Percentiles rank a stretch among this genome's conserved stretches.
phyloP scores from a whole-genome alignment of 1,140 invertebrate genomes.

The Mercenaria mercenaria region DNA sequence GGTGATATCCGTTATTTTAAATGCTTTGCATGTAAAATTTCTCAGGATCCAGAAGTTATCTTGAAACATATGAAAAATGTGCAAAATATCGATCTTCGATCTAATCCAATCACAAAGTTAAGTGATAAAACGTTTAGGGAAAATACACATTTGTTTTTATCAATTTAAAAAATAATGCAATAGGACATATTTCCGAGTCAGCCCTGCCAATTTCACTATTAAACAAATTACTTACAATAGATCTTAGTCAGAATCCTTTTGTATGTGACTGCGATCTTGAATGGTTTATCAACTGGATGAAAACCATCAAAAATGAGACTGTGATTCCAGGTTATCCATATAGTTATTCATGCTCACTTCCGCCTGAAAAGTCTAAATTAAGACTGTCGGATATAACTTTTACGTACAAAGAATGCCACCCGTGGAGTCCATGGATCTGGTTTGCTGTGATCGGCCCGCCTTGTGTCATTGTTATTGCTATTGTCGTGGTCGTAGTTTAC shows the following conservation, averaged over 20 bases:
- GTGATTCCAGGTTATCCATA: neutral
- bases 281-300: neutral
- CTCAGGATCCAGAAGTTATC: neutral
- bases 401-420: constrained; percentile 9
- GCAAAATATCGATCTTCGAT: neutral
- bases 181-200: neutral
- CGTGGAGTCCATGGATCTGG: neutral
- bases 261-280: neutral
- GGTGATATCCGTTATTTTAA: too few species aligned
- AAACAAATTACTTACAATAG: neutral
- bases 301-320: neutral
- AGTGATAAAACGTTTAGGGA: neutral
- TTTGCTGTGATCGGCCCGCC: neutral
- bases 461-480: neutral
- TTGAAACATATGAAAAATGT: neutral
- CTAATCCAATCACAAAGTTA: neutral
- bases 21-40: neutral
- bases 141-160: neutral
- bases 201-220: neutral
- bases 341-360: neutral
- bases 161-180: neutral
- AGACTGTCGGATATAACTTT: neutral
- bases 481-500: neutral
- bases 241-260: neutral
- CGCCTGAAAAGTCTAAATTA: neutral